A percentile compares a stretch with the other conserved stretches of the same genome.
Evolutionary conservation across 2,113 vertebrate genomes (phyloP).

Genomic region (Neodon shergylaensis): DNA sequence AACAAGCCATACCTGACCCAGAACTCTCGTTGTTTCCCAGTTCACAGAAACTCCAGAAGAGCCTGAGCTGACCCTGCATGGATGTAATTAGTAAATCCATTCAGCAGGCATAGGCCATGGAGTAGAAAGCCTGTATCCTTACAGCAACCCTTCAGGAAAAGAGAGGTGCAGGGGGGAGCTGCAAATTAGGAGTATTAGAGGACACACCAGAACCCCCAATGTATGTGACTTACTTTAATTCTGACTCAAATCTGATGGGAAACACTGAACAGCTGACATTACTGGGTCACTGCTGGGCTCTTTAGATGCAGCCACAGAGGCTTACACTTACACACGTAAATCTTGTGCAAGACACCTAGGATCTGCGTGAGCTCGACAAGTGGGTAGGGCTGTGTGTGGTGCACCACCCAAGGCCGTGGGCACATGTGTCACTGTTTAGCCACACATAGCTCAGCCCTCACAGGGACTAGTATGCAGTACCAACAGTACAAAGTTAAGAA

Average conservation of each 20-base stretch:
- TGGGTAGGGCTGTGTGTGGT: neutral
- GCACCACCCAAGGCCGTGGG: neutral
- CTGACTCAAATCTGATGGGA: neutral
- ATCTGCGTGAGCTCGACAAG: neutral
- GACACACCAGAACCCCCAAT: neutral
- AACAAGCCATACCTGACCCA: neutral
- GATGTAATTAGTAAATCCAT: neutral
- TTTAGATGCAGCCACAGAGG: neutral
- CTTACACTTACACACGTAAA: neutral
- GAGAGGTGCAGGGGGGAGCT: neutral
- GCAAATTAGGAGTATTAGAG: neutral
- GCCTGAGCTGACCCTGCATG: neutral
- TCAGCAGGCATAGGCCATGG: neutral
- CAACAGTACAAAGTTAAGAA: neutral
- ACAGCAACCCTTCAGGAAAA: neutral
- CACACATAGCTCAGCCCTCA: neutral
- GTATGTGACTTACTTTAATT: neutral
- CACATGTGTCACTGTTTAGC: neutral
- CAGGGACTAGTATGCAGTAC: too few relatives aligned
- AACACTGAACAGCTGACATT: neutral
- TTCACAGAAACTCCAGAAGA: neutral
- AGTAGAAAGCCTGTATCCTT: constrained; percentile 21
- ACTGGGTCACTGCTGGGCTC: neutral
- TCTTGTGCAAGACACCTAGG: neutral
- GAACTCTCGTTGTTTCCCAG: neutral